These are phyloP conservation scores for Chrysotoxum bicinctum DNA, from an alignment of 2,888 invertebrate species.

Conservation along the genomic window DNA sequence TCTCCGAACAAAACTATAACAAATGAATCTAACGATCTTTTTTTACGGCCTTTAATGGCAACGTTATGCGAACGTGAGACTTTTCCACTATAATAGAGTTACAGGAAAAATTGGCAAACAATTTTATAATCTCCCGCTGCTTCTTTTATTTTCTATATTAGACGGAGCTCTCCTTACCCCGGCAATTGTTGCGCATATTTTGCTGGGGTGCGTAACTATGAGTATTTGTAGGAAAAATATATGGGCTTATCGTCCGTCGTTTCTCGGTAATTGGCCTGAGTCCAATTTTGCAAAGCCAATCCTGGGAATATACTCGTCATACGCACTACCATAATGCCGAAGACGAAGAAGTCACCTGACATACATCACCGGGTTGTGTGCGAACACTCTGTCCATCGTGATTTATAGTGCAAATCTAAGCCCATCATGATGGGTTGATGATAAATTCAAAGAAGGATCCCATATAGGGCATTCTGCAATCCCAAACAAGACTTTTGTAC, in stretches of 20 bases:
- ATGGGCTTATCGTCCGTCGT: constrained; percentile 26
- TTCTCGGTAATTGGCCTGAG: constrained; percentile 58
- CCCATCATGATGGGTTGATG: constrained; percentile 20
- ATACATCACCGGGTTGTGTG: constrained; percentile 47
- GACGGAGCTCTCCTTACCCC: background rate
- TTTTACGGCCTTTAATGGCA: constrained; percentile 65
- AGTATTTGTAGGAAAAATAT: constrained; percentile 33
- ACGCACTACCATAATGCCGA: constrained; percentile 29
- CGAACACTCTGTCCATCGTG: constrained; percentile 49
- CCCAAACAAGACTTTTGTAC: constrained; percentile 22
- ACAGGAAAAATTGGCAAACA: constrained; percentile 55
- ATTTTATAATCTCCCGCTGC: constrained; percentile 42
- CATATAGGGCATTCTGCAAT: constrained; percentile 55
- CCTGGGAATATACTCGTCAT: constrained; percentile 50
- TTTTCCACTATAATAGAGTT: constrained; percentile 44
- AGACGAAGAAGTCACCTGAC: constrained; percentile 63
- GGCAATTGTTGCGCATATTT: constrained; percentile 29
- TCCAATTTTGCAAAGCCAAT: constrained; percentile 61
- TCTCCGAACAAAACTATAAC: constrained; percentile 70
- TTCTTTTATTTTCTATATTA: constrained; percentile 8
- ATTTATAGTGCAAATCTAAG: constrained; percentile 62
- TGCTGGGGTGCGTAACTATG: constrained; percentile 44
- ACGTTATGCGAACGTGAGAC: constrained; percentile 69
- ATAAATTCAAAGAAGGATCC: constrained; percentile 50
- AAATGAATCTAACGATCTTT: constrained; percentile 68